phyloP scores from a whole-genome alignment of 1,140 invertebrate species.

The Diprion similis region DNA sequence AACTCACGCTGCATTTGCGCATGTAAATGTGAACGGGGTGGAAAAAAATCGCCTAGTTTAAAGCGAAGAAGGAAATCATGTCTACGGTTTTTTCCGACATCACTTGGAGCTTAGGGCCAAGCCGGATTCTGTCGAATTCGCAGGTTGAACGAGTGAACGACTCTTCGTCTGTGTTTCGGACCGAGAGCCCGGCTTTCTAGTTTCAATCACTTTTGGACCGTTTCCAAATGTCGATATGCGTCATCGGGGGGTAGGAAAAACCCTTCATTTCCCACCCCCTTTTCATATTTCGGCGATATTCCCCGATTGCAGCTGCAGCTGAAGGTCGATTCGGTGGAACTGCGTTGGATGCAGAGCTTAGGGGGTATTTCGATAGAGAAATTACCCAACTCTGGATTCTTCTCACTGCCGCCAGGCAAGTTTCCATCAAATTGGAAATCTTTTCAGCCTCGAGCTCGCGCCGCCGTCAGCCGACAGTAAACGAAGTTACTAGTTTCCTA shows the following conservation, averaged over 20 bases:
- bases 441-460: not conserved
- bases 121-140: not conserved
- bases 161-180: not conserved
- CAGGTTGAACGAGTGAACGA: not conserved
- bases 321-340: too few species aligned
- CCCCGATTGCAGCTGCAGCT: too few species aligned
- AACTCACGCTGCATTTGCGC: too few species aligned
- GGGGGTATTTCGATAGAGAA: too few species aligned
- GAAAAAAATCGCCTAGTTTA: too few species aligned
- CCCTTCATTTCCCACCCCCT: not conserved
- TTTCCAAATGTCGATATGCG: not conserved
- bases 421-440: not conserved
- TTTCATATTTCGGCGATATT: not conserved
- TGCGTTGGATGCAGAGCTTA: too few species aligned
- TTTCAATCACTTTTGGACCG: slow-evolving; percentile 1
- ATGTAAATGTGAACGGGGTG: too few species aligned
- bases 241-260: not conserved
- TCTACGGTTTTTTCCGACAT: not conserved
- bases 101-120: not conserved
- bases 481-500: not conserved
- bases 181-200: not conserved
- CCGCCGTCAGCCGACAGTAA: not conserved
- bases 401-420: not conserved
- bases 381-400: too few species aligned
- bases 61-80: too few species aligned